phyloP scores from a whole-genome alignment of 2,113 vertebrate species.

The Hippocampus comes region DNA sequence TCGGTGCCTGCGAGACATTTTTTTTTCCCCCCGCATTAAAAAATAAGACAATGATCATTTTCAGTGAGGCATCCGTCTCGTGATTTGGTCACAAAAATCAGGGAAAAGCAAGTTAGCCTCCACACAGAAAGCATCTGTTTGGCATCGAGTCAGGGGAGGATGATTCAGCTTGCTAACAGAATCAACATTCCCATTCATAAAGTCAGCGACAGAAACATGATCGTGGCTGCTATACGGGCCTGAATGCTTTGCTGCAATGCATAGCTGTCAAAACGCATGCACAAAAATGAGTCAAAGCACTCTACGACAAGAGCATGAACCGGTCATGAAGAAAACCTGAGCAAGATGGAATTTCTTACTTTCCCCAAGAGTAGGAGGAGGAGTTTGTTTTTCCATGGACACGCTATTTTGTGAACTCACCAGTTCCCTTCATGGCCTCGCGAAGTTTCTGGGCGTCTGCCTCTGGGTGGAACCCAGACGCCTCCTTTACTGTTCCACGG shows the following conservation, averaged over 20 bases:
- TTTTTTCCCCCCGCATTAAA: not conserved
- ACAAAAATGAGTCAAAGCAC: conserved; percentile 3
- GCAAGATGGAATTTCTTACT: conserved; percentile 19
- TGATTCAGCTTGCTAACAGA: conserved; percentile 40
- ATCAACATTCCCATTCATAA: conserved; percentile 27
- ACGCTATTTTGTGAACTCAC: conserved; percentile 70
- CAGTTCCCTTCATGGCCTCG: conserved; percentile 90
- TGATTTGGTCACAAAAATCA: not conserved
- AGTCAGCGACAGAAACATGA: not conserved
- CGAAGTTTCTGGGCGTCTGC: conserved; percentile 80
- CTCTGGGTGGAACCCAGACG: conserved; percentile 74
- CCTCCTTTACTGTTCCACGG: conserved; percentile 80
- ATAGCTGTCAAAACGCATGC: not conserved
- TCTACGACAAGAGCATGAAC: conserved; percentile 5
- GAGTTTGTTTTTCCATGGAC: conserved; percentile 21
- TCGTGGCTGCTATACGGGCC: not conserved
- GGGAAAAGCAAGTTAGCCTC: conserved; percentile 22
- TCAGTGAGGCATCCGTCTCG: not conserved
- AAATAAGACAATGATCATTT: not conserved
- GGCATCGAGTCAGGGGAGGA: conserved; percentile 53
- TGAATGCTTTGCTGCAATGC: not conserved
- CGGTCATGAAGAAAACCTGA: conserved; percentile 6
- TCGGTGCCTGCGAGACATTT: conserved; percentile 78
- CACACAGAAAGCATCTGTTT: conserved; percentile 34
- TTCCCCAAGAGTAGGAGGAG: conserved; percentile 31